phyloP scores from a whole-genome alignment of 2,888 invertebrate species.

The Phymatocera aterrima region DNA sequence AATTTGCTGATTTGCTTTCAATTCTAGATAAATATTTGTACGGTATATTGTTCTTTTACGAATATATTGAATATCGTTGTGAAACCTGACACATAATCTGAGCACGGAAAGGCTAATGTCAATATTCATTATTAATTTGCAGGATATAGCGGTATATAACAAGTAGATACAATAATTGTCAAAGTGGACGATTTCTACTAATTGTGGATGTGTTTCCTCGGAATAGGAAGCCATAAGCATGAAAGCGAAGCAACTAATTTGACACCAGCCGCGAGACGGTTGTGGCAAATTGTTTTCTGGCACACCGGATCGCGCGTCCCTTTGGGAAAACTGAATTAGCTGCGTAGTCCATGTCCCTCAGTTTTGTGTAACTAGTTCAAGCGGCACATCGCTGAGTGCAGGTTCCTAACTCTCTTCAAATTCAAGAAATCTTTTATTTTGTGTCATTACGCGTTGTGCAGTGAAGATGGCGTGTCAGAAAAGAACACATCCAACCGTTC shows the following conservation, averaged over 20 bases:
- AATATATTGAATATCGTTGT: too few species aligned
- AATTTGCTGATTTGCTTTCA: too few species aligned
- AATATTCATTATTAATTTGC: not conserved
- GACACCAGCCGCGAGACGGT: conserved; percentile 3
- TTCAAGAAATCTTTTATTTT: not conserved
- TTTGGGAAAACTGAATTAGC: conserved; percentile 4
- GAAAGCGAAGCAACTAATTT: conserved; percentile 9
- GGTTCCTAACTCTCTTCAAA: not conserved
- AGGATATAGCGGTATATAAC: not conserved
- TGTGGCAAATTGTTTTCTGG: conserved; percentile 11
- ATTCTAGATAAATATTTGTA: too few species aligned
- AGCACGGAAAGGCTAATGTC: not conserved
- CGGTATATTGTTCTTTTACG: too few species aligned
- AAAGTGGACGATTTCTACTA: not conserved
- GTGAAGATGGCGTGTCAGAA: not conserved
- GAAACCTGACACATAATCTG: too few species aligned
- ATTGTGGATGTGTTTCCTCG: conserved; percentile 1
- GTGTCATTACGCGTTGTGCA: not conserved
- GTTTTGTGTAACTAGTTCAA: not conserved
- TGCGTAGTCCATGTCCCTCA: not conserved
- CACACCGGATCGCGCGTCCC: not conserved
- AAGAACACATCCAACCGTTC: not conserved
- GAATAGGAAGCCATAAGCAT: not conserved
- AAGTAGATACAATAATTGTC: not conserved
- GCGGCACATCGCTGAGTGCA: not conserved